Conservation (phyloP, 2,113 vertebrate genomes). For the Triplophysa siluroides region DNA sequence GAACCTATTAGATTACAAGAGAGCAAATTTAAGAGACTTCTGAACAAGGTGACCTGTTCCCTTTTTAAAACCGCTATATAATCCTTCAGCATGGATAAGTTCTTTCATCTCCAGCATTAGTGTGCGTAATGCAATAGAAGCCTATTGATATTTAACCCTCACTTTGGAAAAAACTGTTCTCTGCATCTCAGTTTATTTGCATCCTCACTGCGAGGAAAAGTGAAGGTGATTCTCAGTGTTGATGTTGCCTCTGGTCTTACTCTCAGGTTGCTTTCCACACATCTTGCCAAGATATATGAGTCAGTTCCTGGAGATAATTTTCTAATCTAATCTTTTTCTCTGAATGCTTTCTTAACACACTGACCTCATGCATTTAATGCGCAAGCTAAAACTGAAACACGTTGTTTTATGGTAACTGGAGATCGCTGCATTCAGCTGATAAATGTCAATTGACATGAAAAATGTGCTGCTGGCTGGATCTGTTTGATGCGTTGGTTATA, state of each 20-base stretch:
- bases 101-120: not conserved
- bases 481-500: slow-evolving; percentile 1
- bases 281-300: slow-evolving; percentile 31
- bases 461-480: not conserved
- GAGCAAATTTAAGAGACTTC: too few relatives aligned
- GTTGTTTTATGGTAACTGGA: slow-evolving; percentile 16
- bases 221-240: not conserved
- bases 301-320: slow-evolving; percentile 18
- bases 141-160: slow-evolving; percentile 19
- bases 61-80: too few relatives aligned
- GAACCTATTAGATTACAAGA: too few relatives aligned
- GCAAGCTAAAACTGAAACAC: slow-evolving; percentile 7
- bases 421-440: not conserved
- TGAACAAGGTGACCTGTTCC: too few relatives aligned
- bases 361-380: not conserved
- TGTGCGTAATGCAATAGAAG: not conserved
- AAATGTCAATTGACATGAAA: slow-evolving; percentile 11
- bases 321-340: slow-evolving; percentile 6
- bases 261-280: slow-evolving; percentile 59
- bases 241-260: slow-evolving; percentile 55
- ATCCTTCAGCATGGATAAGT: not conserved
- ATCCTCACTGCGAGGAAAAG: not conserved
- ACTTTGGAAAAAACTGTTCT: slow-evolving; percentile 33
- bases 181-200: not conserved
- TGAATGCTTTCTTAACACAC: slow-evolving; percentile 7